A percentile compares a stretch with the other conserved stretches of the same genome.
These are phyloP conservation scores for Oophaga sylvatica DNA, from an alignment of 2,797 vertebrate genomes.

Conservation along the genomic window DNA sequence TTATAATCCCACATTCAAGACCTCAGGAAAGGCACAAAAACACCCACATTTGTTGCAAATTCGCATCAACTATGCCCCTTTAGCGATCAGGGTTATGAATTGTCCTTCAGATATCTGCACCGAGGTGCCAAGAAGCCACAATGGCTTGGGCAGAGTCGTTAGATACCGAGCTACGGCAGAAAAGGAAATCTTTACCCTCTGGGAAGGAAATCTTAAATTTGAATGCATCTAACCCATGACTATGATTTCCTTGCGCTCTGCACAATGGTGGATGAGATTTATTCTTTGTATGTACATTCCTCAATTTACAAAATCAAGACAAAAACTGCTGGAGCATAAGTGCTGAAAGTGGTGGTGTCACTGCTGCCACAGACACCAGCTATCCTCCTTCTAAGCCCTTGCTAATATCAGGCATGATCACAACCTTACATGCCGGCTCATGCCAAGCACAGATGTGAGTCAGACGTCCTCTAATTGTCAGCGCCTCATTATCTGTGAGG, in stretches of 20 bases:
- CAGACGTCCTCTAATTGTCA: background rate
- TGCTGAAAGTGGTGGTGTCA: background rate
- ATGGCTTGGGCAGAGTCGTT: background rate
- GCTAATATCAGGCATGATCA: background rate
- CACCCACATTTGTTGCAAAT: too few species aligned
- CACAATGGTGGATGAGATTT: background rate
- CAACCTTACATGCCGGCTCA: background rate
- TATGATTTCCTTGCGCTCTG: background rate
- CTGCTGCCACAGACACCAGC: background rate
- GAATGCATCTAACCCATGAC: background rate
- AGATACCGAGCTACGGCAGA: background rate
- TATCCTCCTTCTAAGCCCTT: background rate
- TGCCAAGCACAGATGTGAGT: background rate
- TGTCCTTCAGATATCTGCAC: background rate
- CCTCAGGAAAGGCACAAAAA: too few species aligned
- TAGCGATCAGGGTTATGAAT: too few species aligned
- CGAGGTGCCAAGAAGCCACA: background rate
- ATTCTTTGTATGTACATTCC: background rate
- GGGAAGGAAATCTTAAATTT: too few species aligned
- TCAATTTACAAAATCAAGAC: background rate
- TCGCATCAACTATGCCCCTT: too few species aligned
- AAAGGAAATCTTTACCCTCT: too few species aligned
- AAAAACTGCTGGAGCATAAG: background rate
- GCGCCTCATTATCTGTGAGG: background rate
- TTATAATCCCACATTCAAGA: too few species aligned